Evolutionary conservation across 2,888 invertebrate species (phyloP), one percentile per base, ranked within the genome.

Genomic region (Stenchaetothrips biformis): DNA sequence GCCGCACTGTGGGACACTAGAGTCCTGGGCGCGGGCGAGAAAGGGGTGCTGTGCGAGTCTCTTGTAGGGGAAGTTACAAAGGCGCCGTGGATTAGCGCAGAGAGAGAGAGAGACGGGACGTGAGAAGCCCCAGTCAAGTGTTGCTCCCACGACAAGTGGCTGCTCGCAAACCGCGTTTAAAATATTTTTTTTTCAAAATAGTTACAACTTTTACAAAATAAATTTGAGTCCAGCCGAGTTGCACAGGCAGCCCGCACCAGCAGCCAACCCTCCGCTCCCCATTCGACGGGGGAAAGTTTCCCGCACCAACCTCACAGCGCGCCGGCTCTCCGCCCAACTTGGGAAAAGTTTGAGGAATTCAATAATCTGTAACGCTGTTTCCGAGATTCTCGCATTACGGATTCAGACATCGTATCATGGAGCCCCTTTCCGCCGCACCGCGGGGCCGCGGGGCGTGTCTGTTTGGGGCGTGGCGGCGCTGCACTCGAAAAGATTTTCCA

Each of bases 341-440:
- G 67, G 67, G 67, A 74, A 74, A 74, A 74, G 67, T 74, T 74
- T 74, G 67, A 74, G 67, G 67, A 21, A 74, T 74, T 74, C 67
- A 74, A 74, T 74, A 74, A 74, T 74, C 67, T 74, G 67, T 74
- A 74, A 74, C 67, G 67, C 67, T 74, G 67, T 74, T 74, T 74
- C 67, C 67, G 67, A 25, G 67, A 74, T 74, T 74, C 67, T 74
- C 67, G 67, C 25, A 74, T 74, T 74, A 74, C 67, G 67, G 67
- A 74, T 74, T 74, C 67, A 74, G 67, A 7, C 67, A 74, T 74
- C 67, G 67, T 74, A 74, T 25, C 67, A 16, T 13, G 53, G 13
- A 16, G 3, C 53, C 16, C 53, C 53, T 53, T 53, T 53, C 16
- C 13, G 53, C 9, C 53, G 53, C 16, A 16, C 53, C 53, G 53